These are phyloP conservation scores for Microcebus jonahi DNA, from an alignment of 2,113 vertebrate species.

Conservation along the genomic window DNA sequence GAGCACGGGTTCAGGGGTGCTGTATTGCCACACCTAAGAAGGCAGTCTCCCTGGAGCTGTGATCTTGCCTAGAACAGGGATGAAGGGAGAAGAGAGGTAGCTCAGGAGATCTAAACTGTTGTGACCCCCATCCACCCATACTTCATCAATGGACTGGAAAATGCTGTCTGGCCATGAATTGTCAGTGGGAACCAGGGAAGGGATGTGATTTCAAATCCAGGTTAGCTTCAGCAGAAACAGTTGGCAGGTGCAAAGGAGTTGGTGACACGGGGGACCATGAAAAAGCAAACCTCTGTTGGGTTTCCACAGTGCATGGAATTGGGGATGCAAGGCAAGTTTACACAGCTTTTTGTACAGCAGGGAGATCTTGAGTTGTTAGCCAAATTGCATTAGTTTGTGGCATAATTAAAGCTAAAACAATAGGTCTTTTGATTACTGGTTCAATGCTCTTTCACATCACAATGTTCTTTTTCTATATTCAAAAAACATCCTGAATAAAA, in stretches of 20 bases:
- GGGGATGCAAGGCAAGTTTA: neutral
- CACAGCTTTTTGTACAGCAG: neutral
- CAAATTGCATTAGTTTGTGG: neutral
- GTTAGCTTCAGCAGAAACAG: neutral
- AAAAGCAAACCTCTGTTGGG: neutral
- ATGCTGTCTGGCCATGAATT: neutral
- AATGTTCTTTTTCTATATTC: neutral
- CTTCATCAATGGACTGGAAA: neutral
- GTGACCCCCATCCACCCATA: neutral
- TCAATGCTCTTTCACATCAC: neutral
- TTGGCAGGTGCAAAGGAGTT: neutral
- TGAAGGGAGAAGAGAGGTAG: neutral
- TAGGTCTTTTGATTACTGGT: neutral
- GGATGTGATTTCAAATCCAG: neutral
- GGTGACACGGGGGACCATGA: neutral
- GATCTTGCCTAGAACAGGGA: neutral
- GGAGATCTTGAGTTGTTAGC: neutral
- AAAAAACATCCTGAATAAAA: neutral
- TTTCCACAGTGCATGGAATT: conserved; percentile 8
- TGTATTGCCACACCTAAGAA: neutral
- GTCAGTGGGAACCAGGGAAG: neutral
- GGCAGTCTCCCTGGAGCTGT: neutral
- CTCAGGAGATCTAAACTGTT: neutral
- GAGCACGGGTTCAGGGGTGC: neutral
- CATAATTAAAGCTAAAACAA: neutral